phyloP scores from a whole-genome alignment of 2,888 invertebrate genomes.

The Noctua janthina region DNA sequence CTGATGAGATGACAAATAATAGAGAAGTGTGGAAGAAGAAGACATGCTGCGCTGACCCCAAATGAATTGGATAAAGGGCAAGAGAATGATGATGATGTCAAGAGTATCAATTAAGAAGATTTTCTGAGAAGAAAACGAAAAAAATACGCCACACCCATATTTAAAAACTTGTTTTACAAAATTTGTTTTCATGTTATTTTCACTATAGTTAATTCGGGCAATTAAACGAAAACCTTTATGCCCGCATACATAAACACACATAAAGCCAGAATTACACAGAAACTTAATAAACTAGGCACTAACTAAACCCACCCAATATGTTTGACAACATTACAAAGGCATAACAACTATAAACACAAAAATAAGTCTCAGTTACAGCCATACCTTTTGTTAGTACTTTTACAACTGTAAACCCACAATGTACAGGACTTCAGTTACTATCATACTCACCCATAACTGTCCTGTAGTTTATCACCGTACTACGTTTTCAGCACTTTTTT shows the following conservation, averaged over 20 bases:
- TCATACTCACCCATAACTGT: constrained; percentile 56
- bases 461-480: constrained; percentile 55
- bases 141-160: too few species aligned
- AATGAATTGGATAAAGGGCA: too few species aligned
- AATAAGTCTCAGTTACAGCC: constrained; percentile 12
- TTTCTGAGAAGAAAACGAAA: too few species aligned
- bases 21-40: too few species aligned
- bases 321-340: constrained; percentile 16
- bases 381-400: constrained; percentile 41
- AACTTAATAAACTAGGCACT: background rate
- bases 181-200: too few species aligned
- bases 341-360: constrained; percentile 27
- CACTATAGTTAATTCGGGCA: too few species aligned
- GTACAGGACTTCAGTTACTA: constrained; percentile 20
- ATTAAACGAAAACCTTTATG: background rate
- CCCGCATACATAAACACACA: background rate
- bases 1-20: too few species aligned
- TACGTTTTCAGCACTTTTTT: constrained; percentile 52
- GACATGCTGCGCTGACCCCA: too few species aligned
- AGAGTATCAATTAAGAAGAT: too few species aligned
- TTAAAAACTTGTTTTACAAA: too few species aligned
- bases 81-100: too few species aligned
- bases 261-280: background rate
- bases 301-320: constrained; percentile 27
- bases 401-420: constrained; percentile 30